Evolutionary conservation across 2,113 vertebrate genomes (phyloP), one percentile per base, ranked within the genome.

Genomic region (Chroicocephalus ridibundus): DNA sequence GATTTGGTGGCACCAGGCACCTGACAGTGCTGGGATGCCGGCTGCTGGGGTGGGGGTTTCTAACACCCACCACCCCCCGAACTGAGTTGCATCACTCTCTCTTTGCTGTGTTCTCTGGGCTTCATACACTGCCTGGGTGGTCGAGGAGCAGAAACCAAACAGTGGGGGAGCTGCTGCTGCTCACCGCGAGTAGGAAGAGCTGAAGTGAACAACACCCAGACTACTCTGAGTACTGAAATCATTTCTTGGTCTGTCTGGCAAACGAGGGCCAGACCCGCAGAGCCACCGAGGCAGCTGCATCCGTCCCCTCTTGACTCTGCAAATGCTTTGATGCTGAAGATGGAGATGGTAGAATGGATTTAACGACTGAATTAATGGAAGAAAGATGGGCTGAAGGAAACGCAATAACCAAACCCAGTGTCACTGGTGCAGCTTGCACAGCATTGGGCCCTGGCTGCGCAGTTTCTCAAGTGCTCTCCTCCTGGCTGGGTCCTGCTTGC

Each of bases 371-470:
- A 47, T n/a, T 70, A 77, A 15, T 58, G 20, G 8, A 84, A 80
- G 20, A 84, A 74, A 65, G 32, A 81, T 19, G n/a, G 21, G 10
- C 40, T 5, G 11, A 87, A 90, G 34, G 18, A 57, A 69, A 38
- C 44, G 40, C 76, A 94, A 77, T 13, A 71, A 71, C 8, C 47
- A 86, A 74, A 80, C 26, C 27, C n/a, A 72, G 47, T 0, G 0
- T 44, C 19, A n/a, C 44, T 1, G 2, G 26, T 44, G 69, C 31
- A 22, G 14, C 65, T 87, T 51, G 24, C n/a, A 46, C 29, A 62
- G 61, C 15, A 11, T 62, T 46, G 26, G 7, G 11, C 1, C 20
- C 18, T 54, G 82, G 24, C 76, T 74, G 24, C 0, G 0, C 47
- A 72, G 17, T 20, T 61, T 60, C 52, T 12, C 21, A 21, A 5